Conservation (phyloP, 2,113 vertebrate genomes). For the Bufo bufo region DNA sequence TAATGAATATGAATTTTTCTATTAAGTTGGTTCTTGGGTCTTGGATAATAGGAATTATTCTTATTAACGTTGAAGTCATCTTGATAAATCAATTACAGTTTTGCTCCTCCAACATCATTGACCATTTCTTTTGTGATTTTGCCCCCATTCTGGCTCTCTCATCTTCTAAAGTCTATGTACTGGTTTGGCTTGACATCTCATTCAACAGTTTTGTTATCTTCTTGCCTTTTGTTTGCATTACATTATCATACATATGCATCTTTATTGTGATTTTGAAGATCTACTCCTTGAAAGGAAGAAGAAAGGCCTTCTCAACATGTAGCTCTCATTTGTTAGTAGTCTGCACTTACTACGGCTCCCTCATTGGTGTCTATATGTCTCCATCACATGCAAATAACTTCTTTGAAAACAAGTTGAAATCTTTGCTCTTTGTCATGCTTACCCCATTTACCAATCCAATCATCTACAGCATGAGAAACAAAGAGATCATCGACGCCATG, state of each 20-base stretch:
- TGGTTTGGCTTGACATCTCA: slow-evolving; percentile 53
- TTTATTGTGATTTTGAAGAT: slow-evolving; percentile 59
- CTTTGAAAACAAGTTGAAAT: slow-evolving; percentile 15
- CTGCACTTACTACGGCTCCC: slow-evolving; percentile 60
- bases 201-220: slow-evolving; percentile 56
- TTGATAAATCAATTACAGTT: slow-evolving; percentile 58
- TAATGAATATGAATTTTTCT: slow-evolving; percentile 59
- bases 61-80: slow-evolving; percentile 47
- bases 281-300: slow-evolving; percentile 43
- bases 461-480: slow-evolving; percentile 35
- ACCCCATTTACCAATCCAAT: slow-evolving; percentile 40
- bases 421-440: slow-evolving; percentile 2
- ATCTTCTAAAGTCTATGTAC: slow-evolving; percentile 54
- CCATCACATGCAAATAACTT: not conserved
- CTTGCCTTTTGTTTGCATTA: slow-evolving; percentile 58
- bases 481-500: not conserved
- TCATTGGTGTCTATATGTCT: slow-evolving; percentile 59
- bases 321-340: slow-evolving; percentile 49
- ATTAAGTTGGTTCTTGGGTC: slow-evolving; percentile 28
- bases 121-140: slow-evolving; percentile 64
- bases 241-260: slow-evolving; percentile 58
- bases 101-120: no score
- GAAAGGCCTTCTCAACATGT: slow-evolving; percentile 62
- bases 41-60: slow-evolving; percentile 20
- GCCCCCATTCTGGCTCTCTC: slow-evolving; percentile 61